Evolutionary conservation across 2,113 vertebrate genomes (phyloP).

Genomic region (Oxygymnocypris stewartii): DNA sequence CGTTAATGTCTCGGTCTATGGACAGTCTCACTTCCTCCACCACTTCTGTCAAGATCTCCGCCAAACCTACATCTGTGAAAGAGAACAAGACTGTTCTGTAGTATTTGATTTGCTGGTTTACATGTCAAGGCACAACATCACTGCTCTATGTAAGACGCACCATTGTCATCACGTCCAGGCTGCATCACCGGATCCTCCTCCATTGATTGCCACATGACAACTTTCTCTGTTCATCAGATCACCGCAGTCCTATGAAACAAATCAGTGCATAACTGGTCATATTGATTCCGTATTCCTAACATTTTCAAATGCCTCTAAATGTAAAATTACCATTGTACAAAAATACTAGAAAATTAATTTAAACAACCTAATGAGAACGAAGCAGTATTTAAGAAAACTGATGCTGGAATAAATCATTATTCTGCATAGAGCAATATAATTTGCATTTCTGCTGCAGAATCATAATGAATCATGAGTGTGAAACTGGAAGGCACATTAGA

Average conservation of each 20-base stretch:
- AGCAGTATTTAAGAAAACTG: background rate
- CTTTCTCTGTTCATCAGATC: conserved; percentile 22
- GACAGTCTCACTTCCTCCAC: conserved; percentile 80
- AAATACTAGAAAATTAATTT: background rate
- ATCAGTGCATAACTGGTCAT: background rate
- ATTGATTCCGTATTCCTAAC: background rate
- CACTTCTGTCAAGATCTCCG: conserved; percentile 77
- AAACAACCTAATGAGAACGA: background rate
- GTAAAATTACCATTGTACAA: background rate
- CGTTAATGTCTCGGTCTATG: conserved; percentile 75
- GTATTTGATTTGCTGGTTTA: background rate
- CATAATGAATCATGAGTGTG: background rate
- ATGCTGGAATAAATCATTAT: background rate
- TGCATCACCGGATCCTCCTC: conserved; percentile 49
- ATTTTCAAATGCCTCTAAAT: background rate
- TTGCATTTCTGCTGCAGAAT: background rate
- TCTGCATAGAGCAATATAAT: background rate
- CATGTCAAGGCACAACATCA: background rate
- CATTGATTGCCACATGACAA: conserved; percentile 58
- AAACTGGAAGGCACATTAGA: background rate
- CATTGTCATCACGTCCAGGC: conserved; percentile 37
- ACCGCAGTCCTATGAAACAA: background rate
- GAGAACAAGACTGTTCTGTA: background rate
- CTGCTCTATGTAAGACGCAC: conserved; percentile 46
- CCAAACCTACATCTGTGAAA: conserved; percentile 69